Conservation (phyloP, 2,113 vertebrate genomes). For the Brachyistius frenatus region DNA sequence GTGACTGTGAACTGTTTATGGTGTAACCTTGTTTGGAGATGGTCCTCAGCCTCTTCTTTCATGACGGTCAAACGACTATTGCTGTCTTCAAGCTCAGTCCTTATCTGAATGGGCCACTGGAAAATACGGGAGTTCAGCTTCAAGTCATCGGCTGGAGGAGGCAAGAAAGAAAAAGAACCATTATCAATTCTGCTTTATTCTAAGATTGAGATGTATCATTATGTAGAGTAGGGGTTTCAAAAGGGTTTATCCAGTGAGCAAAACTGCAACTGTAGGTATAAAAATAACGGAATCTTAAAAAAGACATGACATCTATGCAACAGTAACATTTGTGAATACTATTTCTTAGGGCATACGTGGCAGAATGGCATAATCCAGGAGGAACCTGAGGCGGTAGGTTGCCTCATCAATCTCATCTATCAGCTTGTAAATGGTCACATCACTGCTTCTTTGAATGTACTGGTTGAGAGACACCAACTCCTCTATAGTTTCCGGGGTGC, state of each 20-base stretch:
- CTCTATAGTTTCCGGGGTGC: slow-evolving; percentile 84
- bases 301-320: background rate
- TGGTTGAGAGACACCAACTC: slow-evolving; percentile 85
- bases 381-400: slow-evolving; percentile 83
- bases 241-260: too few relatives aligned
- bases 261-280: too few relatives aligned
- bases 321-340: background rate
- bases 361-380: slow-evolving; percentile 88
- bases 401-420: slow-evolving; percentile 84
- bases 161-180: background rate
- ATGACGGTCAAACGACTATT: slow-evolving; percentile 66
- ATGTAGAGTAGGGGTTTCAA: background rate
- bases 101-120: slow-evolving; percentile 88
- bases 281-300: background rate
- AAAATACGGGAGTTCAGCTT: slow-evolving; percentile 88
- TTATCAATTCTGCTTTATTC: background rate
- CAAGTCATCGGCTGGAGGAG: slow-evolving; percentile 87
- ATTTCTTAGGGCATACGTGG: slow-evolving; percentile 76
- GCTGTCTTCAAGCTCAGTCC: slow-evolving; percentile 83
- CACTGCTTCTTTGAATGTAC: slow-evolving; percentile 85
- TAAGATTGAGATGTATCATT: background rate
- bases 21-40: slow-evolving; percentile 85
- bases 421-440: slow-evolving; percentile 87
- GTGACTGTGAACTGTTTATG: background rate
- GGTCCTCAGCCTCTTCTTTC: slow-evolving; percentile 79